Percentiles rank a stretch among this genome's conserved stretches.
These are phyloP conservation scores for Callimorpha dominula DNA, from an alignment of 2,888 invertebrate species.

Conservation along the genomic window DNA sequence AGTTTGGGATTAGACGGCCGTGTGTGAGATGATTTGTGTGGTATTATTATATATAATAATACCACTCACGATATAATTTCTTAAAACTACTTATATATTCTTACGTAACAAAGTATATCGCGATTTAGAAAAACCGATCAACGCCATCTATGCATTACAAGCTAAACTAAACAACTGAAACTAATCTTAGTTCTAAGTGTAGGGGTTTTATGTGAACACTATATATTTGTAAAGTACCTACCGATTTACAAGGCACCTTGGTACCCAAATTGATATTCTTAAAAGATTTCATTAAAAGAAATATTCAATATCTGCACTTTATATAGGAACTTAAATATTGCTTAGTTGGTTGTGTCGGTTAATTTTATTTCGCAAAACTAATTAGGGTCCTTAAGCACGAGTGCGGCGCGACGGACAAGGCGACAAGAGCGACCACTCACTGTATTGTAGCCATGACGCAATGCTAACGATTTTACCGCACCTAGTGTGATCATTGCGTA, in stretches of 20 bases:
- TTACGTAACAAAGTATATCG: no score
- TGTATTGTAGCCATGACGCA: not conserved
- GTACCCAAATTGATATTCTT: not conserved
- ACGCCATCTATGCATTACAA: no score
- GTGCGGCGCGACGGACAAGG: conserved; percentile 2
- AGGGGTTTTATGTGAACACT: no score
- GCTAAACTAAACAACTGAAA: no score
- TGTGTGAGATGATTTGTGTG: no score
- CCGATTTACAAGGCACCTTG: not conserved
- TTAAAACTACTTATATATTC: no score
- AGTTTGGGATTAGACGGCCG: no score
- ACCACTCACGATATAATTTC: no score
- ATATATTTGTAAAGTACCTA: not conserved
- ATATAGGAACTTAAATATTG: not conserved
- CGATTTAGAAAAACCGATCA: no score
- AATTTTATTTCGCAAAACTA: conserved; percentile 1
- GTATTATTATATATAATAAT: no score
- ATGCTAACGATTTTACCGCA: not conserved
- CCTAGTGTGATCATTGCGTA: not conserved
- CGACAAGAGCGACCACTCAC: not conserved
- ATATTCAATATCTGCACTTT: not conserved
- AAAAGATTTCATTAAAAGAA: not conserved
- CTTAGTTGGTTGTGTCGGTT: not conserved
- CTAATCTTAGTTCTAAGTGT: no score
- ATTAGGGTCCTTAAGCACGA: not conserved